phyloP scores from a whole-genome alignment of 1,140 invertebrate species.

The Anoplolepis gracilipes region DNA sequence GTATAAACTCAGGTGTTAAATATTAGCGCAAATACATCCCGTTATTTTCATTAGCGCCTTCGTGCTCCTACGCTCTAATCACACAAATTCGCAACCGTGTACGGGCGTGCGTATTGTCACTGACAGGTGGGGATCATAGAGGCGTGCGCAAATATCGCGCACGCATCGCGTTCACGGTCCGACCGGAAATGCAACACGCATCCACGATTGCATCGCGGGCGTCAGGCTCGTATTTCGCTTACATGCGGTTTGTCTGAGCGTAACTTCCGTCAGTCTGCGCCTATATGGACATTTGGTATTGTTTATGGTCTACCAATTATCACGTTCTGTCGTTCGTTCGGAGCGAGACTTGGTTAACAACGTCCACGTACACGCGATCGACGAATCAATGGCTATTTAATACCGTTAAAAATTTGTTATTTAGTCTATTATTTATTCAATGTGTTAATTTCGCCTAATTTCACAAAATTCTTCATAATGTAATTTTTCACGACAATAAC shows the following conservation, averaged over 20 bases:
- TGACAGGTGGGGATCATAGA: slow-evolving; percentile 60
- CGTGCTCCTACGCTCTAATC: neutral
- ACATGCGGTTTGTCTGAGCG: slow-evolving; percentile 75
- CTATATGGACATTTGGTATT: slow-evolving; percentile 46
- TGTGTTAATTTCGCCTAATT: neutral
- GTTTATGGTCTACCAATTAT: slow-evolving; percentile 53
- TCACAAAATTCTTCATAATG: neutral
- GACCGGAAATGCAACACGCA: slow-evolving; percentile 40
- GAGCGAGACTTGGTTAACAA: neutral
- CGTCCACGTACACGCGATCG: neutral
- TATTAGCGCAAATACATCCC: neutral
- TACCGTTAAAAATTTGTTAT: neutral
- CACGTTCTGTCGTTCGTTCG: slow-evolving; percentile 1
- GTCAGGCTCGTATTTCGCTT: slow-evolving; percentile 69
- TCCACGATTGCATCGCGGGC: slow-evolving; percentile 42
- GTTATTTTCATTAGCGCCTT: slow-evolving; percentile 46
- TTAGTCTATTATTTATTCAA: no score
- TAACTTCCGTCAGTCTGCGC: slow-evolving; percentile 66
- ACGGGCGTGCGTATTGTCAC: slow-evolving; percentile 25
- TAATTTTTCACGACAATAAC: neutral
- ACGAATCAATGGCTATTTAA: neutral
- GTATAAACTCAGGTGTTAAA: slow-evolving; percentile 12
- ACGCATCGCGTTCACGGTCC: slow-evolving; percentile 28
- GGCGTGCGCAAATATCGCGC: slow-evolving; percentile 63
- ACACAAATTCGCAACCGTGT: slow-evolving; percentile 13